Evolutionary conservation across 2,797 vertebrate genomes (phyloP).

Genomic region (Fundulus diaphanus): DNA sequence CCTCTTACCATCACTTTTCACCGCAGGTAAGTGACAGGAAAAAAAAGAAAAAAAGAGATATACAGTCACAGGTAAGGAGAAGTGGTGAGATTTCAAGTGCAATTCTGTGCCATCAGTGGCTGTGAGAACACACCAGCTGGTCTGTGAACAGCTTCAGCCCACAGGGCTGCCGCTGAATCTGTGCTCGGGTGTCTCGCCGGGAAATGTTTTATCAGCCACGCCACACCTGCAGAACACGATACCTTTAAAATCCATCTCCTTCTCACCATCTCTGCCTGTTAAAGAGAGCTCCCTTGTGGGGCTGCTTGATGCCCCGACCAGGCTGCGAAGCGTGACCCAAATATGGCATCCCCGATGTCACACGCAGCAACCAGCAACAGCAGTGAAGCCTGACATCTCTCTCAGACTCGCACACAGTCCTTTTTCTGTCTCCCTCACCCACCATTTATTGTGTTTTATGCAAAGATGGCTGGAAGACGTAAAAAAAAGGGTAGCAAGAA

Average conservation of each 20-base stretch:
- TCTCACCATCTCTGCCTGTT: slow-evolving; percentile 42
- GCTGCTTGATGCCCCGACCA: slow-evolving; percentile 44
- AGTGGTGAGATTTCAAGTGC: slow-evolving; percentile 44
- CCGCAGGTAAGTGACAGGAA: slow-evolving; percentile 43
- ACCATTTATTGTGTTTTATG: not conserved
- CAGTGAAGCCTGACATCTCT: slow-evolving; percentile 41
- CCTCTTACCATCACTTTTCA: slow-evolving; percentile 55
- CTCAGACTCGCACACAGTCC: slow-evolving; percentile 20
- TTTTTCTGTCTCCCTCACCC: slow-evolving; percentile 13
- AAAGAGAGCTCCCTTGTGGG: slow-evolving; percentile 49
- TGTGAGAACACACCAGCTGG: slow-evolving; percentile 58
- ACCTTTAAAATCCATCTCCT: slow-evolving; percentile 56
- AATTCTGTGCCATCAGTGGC: slow-evolving; percentile 33
- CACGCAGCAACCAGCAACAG: slow-evolving; percentile 49
- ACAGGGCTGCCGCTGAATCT: slow-evolving; percentile 64
- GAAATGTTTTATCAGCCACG: slow-evolving; percentile 59
- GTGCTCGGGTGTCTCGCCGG: slow-evolving; percentile 48
- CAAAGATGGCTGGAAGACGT: not conserved
- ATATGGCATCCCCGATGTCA: slow-evolving; percentile 52
- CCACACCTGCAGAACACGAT: slow-evolving; percentile 65
- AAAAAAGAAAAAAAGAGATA: no score
- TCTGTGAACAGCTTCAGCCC: slow-evolving; percentile 55
- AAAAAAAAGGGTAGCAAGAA: slow-evolving; percentile 54
- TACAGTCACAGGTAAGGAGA: slow-evolving; percentile 24
- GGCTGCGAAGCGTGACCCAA: slow-evolving; percentile 73